Evolutionary conservation across 2,797 vertebrate species (phyloP).

Genomic region (Fistularia tabacaria): DNA sequence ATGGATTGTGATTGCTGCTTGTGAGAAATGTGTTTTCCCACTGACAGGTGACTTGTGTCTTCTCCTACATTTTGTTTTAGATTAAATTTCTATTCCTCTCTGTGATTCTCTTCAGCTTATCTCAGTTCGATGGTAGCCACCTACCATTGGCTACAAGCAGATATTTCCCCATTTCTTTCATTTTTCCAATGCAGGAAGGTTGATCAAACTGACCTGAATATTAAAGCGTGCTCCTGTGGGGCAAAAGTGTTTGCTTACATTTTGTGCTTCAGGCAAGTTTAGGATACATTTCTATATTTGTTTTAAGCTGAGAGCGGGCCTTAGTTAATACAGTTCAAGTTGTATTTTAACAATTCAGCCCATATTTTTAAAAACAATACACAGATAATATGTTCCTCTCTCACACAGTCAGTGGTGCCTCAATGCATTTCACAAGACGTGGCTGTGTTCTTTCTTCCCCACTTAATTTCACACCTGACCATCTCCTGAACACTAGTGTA

Average conservation of each 20-base stretch:
- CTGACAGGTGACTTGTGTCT: constrained; percentile 58
- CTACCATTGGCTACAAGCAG: constrained; percentile 13
- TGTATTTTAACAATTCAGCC: constrained; percentile 32
- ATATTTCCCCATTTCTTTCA: constrained; percentile 27
- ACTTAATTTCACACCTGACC: constrained; percentile 80
- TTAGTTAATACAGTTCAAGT: constrained; percentile 4
- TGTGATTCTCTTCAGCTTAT: constrained; percentile 30
- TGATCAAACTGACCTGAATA: constrained; percentile 29
- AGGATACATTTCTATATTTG: constrained; percentile 7
- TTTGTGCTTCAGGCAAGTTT: background rate
- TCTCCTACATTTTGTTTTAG: constrained; percentile 36
- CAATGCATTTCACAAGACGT: constrained; percentile 34
- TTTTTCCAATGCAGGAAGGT: constrained; percentile 22
- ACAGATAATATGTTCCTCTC: constrained; percentile 51
- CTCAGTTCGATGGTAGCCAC: constrained; percentile 14
- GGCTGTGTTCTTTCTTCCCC: constrained; percentile 54
- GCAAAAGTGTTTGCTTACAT: constrained; percentile 10
- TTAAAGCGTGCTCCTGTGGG: constrained; percentile 15
- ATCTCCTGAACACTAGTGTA: constrained; percentile 40
- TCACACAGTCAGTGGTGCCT: constrained; percentile 43
- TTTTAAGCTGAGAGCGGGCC: background rate
- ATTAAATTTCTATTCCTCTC: constrained; percentile 42
- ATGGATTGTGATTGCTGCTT: constrained; percentile 60
- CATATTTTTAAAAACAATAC: constrained; percentile 28
- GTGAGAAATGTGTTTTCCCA: constrained; percentile 45